Base-by-base conservation (phyloP, 2,113 vertebrate genomes). In the Thryonomys swinderianus region DNA sequence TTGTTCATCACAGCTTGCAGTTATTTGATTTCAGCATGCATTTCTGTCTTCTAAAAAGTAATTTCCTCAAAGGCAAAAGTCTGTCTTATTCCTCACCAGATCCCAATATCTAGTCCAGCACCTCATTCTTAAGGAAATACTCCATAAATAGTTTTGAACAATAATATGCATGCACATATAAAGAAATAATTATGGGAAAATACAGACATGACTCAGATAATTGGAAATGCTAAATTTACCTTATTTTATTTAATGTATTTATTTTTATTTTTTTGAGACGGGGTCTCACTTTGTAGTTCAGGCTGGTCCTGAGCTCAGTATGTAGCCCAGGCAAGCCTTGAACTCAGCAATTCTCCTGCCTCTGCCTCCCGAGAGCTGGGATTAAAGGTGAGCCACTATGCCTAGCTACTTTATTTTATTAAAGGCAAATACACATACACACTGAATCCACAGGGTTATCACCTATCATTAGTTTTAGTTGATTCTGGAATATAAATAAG, bases 21-120 rank as follows among this genome's bases (percentile, higher is more conserved):
- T 67, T 30, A 57, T 45, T 79, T 84, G 2, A n/a, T 84, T 93
- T 90, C 55, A 59, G 73, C 30, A 66, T 34, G 61, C 45, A 71
- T 61, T 94, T 67, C 85, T 88, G 30, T 59, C 53, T 87, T 90
- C 48, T 67, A 78, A 53, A 92, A 57, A 53, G 62, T 78, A 57
- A 78, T 34, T 11, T 82, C 45, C 3, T 3, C 66, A 73, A 17
- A n/a, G 42, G 53, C 27, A 12, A 55, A 3, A 59, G n/a, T 20
- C 73, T 67, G 34, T 51, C 40, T 85, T 40, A 18, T 48, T 83
- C 12, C 20, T 42, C 32, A 51, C 66, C 16, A 17, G 32, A 69
- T 62, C 21, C 79, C 34, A 83, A 53, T 4, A 90, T 64, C 30
- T 37, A 61, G 55, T 6, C 6, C 20, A 73, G 45, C 7, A 81